phyloP scores from a whole-genome alignment of 2,888 invertebrate genomes.

The Eurytoma californica region DNA sequence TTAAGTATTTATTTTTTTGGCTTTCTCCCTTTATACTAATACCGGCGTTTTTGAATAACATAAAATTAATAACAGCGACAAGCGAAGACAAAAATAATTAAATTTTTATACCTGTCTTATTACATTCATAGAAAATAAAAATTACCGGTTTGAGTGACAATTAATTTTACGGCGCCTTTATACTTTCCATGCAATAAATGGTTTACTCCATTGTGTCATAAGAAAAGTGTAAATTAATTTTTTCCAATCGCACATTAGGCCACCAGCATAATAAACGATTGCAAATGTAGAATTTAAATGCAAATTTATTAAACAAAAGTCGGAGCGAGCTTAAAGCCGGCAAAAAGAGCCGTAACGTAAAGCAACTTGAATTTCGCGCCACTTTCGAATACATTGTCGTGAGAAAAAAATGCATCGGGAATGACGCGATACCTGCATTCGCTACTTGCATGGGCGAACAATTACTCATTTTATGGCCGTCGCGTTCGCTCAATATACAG shows the following conservation, averaged over 20 bases:
- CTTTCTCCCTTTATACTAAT: conserved; percentile 9
- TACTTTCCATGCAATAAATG: not conserved
- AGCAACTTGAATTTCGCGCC: not conserved
- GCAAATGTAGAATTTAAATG: too few species aligned
- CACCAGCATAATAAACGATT: too few species aligned
- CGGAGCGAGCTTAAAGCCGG: too few species aligned
- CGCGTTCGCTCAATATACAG: not conserved
- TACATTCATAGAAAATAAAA: too few species aligned
- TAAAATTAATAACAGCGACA: not conserved
- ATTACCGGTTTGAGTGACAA: too few species aligned
- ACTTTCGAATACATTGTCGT: not conserved
- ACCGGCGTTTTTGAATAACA: not conserved
- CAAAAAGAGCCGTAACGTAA: not conserved
- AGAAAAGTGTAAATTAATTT: not conserved
- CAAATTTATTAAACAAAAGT: too few species aligned
- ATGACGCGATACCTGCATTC: not conserved
- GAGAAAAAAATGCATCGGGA: not conserved
- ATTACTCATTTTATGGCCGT: conserved; percentile 5
- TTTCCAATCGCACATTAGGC: too few species aligned
- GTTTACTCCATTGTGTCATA: not conserved
- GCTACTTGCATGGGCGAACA: not conserved
- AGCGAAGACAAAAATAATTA: not conserved
- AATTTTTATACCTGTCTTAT: not conserved
- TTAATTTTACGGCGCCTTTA: too few species aligned
- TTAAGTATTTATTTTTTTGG: not conserved